These are phyloP conservation scores for Falco cherrug DNA, from an alignment of 2,797 vertebrate genomes.

Conservation along the genomic window DNA sequence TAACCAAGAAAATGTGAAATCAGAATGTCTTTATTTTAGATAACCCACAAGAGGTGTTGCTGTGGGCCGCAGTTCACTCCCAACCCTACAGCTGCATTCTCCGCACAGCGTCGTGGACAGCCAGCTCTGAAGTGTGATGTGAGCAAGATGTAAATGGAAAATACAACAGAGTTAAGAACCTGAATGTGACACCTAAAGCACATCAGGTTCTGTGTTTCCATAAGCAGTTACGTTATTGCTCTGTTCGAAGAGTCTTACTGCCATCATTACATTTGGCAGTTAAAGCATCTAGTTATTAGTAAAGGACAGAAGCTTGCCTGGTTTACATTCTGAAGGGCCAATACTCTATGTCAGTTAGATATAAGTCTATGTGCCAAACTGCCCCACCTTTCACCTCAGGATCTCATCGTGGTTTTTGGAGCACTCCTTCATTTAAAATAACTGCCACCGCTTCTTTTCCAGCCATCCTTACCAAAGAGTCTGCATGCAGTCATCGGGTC, in stretches of 20 bases:
- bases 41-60: not conserved
- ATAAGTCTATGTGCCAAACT: not conserved
- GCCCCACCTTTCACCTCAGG: not conserved
- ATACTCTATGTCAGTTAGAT: not conserved
- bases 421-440: not conserved
- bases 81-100: not conserved
- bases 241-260: not conserved
- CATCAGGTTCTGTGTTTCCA: constrained; percentile 2
- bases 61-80: not conserved
- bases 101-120: not conserved
- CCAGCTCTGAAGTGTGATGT: not conserved
- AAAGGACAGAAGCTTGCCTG: not conserved
- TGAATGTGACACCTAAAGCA: not conserved
- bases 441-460: not conserved
- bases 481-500: rapidly evolving
- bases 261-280: not conserved
- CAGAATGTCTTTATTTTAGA: not conserved
- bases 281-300: not conserved
- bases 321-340: not conserved
- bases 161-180: not conserved
- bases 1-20: not conserved
- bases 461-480: not conserved
- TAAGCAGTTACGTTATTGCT: not conserved
- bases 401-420: not conserved
- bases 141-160: not conserved